Conservation (phyloP, 2,113 vertebrate genomes). For the Hippopotamus amphibius region DNA sequence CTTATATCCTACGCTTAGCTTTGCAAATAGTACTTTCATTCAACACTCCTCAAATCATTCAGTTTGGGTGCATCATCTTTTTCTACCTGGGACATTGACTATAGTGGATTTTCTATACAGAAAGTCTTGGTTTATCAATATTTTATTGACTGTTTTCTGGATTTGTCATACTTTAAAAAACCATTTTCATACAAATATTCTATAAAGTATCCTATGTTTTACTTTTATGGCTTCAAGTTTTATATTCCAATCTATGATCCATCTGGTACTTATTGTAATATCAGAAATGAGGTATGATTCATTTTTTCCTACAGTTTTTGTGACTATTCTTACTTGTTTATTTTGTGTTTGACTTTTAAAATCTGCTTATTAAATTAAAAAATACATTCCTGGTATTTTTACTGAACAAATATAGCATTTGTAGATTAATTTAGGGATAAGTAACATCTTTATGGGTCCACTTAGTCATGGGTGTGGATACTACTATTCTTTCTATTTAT, state of each 20-base stretch:
- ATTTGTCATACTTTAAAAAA: slow-evolving; percentile 1
- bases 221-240: slow-evolving; percentile 22
- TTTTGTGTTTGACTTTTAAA: slow-evolving; percentile 36
- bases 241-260: background rate
- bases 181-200: background rate
- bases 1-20: background rate
- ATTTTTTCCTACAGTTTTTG: background rate
- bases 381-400: background rate
- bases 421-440: background rate
- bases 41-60: background rate
- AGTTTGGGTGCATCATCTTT: background rate
- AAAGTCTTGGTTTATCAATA: background rate
- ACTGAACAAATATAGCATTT: background rate
- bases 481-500: background rate
- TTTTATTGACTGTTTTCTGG: background rate
- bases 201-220: background rate
- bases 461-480: background rate
- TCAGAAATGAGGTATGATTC: background rate
- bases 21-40: background rate
- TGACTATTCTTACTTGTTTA: background rate
- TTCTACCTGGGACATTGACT: background rate
- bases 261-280: background rate
- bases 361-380: background rate
- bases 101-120: background rate
- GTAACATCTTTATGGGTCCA: background rate